These are phyloP conservation scores for Danaus melanippus DNA, from an alignment of 1,140 invertebrate genomes.

Conservation along the genomic window DNA sequence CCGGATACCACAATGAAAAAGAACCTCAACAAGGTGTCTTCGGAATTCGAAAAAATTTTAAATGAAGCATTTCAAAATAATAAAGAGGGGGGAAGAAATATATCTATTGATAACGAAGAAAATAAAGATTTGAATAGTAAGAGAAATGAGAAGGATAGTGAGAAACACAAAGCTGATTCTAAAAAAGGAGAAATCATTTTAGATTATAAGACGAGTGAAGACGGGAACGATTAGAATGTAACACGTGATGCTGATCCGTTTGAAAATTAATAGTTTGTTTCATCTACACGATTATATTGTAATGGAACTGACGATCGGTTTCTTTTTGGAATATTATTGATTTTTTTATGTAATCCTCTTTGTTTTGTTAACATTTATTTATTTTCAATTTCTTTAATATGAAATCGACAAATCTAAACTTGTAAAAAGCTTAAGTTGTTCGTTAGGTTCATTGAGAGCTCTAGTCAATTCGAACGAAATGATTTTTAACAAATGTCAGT, in stretches of 20 bases:
- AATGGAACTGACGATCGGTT: not conserved
- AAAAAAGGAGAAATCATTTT: constrained; percentile 30
- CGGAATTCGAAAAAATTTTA: constrained; percentile 61
- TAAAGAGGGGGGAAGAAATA: constrained; percentile 35
- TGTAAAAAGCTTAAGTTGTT: constrained; percentile 26
- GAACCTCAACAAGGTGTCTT: constrained; percentile 55
- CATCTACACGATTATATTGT: constrained; percentile 1
- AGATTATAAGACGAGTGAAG: constrained; percentile 29
- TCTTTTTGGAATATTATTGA: constrained; percentile 29
- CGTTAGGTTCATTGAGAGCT: constrained; percentile 36
- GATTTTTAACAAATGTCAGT: constrained; percentile 61
- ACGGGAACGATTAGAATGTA: constrained; percentile 19
- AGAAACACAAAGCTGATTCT: constrained; percentile 30
- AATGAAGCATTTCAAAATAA: constrained; percentile 58
- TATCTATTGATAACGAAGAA: constrained; percentile 30
- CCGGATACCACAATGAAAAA: constrained; percentile 60
- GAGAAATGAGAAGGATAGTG: constrained; percentile 42
- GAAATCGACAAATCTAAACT: constrained; percentile 25
- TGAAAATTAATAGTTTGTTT: constrained; percentile 3
- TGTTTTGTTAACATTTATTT: constrained; percentile 41
- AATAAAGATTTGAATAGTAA: constrained; percentile 27
- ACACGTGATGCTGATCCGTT: not conserved
- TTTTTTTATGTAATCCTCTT: constrained; percentile 36
- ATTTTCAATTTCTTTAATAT: constrained; percentile 16
- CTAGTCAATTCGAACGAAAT: constrained; percentile 46